Conservation (phyloP, 2,797 vertebrate species). For the Helostoma temminkii region DNA sequence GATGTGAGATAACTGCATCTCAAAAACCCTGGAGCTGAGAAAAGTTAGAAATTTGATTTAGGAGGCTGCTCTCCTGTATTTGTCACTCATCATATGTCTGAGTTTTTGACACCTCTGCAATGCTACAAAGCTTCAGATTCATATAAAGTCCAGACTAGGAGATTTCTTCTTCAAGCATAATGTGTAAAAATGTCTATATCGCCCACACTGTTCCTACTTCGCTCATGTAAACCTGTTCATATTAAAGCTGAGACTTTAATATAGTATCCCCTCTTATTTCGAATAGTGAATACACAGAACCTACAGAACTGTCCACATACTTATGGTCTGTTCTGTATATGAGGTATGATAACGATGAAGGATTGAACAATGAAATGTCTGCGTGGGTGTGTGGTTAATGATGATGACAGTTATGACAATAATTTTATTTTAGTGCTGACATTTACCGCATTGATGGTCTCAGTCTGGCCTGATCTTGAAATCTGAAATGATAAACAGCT, state of each 20-base stretch:
- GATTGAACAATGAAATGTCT: constrained; percentile 56
- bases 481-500: constrained; percentile 52
- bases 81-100: constrained; percentile 23
- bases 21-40: not conserved
- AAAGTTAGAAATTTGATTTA: not conserved
- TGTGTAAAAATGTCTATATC: too few relatives aligned
- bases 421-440: constrained; percentile 66
- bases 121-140: constrained; percentile 24
- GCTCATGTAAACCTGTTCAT: too few relatives aligned
- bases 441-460: constrained; percentile 58
- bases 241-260: not conserved
- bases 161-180: not conserved
- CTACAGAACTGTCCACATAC: not conserved
- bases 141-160: not conserved
- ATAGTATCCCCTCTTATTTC: not conserved
- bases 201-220: not conserved
- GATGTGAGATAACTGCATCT: not conserved
- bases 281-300: not conserved
- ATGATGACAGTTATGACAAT: constrained; percentile 70
- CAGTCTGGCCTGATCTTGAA: constrained; percentile 32
- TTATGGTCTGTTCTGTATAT: not conserved
- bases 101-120: constrained; percentile 22
- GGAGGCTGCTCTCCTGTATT: not conserved
- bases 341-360: constrained; percentile 36
- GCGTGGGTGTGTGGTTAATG: constrained; percentile 55